A percentile compares a stretch with the other conserved stretches of the same genome.
Evolutionary conservation across 2,888 invertebrate genomes (phyloP).

Genomic region (Drosophila suboccidentalis): DNA sequence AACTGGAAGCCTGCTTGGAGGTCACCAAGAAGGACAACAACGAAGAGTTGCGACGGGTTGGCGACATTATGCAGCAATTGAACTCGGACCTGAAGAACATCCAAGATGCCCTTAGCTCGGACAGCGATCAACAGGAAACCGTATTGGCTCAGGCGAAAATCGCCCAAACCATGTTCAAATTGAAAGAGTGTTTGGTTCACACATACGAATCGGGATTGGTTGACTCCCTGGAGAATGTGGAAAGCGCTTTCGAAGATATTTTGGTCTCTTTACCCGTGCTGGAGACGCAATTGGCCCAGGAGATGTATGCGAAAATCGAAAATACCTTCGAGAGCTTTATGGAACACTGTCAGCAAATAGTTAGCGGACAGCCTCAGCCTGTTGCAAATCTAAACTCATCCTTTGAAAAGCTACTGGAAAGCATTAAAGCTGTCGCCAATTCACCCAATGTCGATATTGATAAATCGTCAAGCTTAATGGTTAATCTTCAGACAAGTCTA

Average conservation of each 20-base stretch:
- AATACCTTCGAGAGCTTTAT: constrained; percentile 71
- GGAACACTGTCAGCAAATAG: constrained; percentile 25
- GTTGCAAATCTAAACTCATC: constrained; percentile 51
- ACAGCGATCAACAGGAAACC: constrained; percentile 65
- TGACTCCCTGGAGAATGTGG: constrained; percentile 82
- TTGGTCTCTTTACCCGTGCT: constrained; percentile 81
- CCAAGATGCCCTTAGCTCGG: constrained; percentile 60
- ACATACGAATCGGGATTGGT: constrained; percentile 82
- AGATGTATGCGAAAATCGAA: constrained; percentile 84
- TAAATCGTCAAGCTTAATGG: constrained; percentile 78
- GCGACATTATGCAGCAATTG: constrained; percentile 77
- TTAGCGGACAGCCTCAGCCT: constrained; percentile 22
- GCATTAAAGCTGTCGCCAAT: constrained; percentile 67
- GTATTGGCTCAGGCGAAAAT: constrained; percentile 75
- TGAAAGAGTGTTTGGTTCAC: constrained; percentile 84
- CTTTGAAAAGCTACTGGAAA: constrained; percentile 66
- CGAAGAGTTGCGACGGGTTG: constrained; percentile 72
- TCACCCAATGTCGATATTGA: constrained; percentile 76
- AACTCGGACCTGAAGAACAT: constrained; percentile 73
- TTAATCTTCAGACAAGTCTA: constrained; percentile 79
- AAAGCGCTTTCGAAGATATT: constrained; percentile 84
- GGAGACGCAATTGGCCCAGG: constrained; percentile 86
- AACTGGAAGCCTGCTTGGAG: constrained; percentile 81
- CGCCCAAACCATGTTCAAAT: constrained; percentile 82
- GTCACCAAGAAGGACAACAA: constrained; percentile 60